Percentiles rank a stretch among this genome's conserved stretches.
Evolutionary conservation across 2,888 invertebrate genomes (phyloP).

Genomic region (Ochlodes sylvanus): DNA sequence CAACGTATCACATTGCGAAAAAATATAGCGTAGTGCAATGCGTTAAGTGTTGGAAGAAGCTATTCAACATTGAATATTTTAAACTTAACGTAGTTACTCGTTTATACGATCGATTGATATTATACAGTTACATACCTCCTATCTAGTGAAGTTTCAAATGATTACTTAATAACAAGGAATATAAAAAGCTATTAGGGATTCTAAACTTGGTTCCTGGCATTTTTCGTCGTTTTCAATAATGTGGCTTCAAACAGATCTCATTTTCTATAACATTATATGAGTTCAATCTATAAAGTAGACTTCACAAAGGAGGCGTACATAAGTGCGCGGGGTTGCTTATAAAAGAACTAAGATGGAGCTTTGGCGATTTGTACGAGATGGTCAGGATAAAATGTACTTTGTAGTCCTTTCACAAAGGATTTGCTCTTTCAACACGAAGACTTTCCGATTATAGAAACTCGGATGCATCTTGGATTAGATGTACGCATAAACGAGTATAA

Average conservation of each 20-base stretch:
- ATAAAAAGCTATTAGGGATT: neutral
- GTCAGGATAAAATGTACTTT: conserved; percentile 64
- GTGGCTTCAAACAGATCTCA: conserved; percentile 25
- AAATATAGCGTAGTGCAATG: too few species aligned
- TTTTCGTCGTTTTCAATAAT: conserved; percentile 8
- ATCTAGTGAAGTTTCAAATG: too few species aligned
- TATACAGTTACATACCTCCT: too few species aligned
- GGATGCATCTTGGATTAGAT: conserved; percentile 40
- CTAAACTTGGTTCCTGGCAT: neutral
- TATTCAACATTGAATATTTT: too few species aligned
- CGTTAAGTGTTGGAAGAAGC: too few species aligned
- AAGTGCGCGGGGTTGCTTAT: conserved; percentile 63
- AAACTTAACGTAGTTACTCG: too few species aligned
- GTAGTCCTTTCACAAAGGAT: conserved; percentile 59
- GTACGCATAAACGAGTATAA: neutral
- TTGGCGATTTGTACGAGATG: conserved; percentile 65
- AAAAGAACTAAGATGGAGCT: conserved; percentile 64
- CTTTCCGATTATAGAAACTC: conserved; percentile 51
- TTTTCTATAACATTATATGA: conserved; percentile 33
- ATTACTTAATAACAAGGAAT: neutral
- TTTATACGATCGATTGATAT: too few species aligned
- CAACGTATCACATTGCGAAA: too few species aligned
- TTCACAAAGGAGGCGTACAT: conserved; percentile 57
- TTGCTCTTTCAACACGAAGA: conserved; percentile 58
- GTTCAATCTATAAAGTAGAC: conserved; percentile 60